Evolutionary conservation across 2,797 vertebrate genomes (phyloP), one percentile per base, ranked within the genome.

Genomic region (Centroberyx gerrardi): DNA sequence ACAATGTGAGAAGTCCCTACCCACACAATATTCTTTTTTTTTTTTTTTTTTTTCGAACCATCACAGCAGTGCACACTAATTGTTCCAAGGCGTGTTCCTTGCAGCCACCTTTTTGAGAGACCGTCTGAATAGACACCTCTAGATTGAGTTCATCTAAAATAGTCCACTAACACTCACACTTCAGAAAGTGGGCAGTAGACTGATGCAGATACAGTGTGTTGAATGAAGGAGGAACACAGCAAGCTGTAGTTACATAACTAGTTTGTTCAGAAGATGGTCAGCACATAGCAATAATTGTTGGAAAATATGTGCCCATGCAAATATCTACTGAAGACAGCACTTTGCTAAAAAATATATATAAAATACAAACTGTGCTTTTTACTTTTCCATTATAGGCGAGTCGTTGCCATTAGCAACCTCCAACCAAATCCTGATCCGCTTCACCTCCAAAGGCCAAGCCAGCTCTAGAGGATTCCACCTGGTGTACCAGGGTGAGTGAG

Each of bases 381-480:
- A 61, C 52, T 82, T 63, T 68, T 68, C 52, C 67, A 27, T 74
- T 76, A 52, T 85, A 99, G 98, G 98, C 64, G 98, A 99, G 94
- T 99, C 98, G 0, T 88, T 99, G 80, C 98, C 98, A 0, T 86
- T 99, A 83, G 98, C 98, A 63, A 98, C 97, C 61, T 96, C 97
- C 93, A 98, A 98, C 94, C 96, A 99, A 94, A 96, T 99, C 86
- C 95, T 99, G 72, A 97, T 99, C 82, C 97, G 96, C 72, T 99
- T 99, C 82, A 97, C 94, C 78, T 96, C 98, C 85, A 99, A 98
- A 95, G 97, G 97, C 74, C 97, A 97, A 18, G 96, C 95, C 22
- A 97, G 96, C 78, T 98, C 97, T 64, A 96, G 92, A 93, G 98
- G 98, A 38, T 99, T 99, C 89, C 98, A 99, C 88, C 96, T 99